Conservation (phyloP, 1,140 invertebrate species). For the Periplaneta americana region DNA sequence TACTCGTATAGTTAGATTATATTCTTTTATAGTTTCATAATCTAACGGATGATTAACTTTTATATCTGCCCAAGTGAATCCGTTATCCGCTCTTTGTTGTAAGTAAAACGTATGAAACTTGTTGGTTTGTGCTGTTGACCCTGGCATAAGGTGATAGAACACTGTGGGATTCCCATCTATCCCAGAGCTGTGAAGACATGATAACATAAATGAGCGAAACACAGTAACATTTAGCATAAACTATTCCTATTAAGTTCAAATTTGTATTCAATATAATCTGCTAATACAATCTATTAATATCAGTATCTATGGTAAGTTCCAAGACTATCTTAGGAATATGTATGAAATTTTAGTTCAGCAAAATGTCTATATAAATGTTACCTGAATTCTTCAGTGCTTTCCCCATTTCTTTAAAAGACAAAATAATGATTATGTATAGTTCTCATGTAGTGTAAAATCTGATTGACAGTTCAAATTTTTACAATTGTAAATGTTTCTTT, state of each 20-base stretch:
- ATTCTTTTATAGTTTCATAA: constrained; percentile 92
- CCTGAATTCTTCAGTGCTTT: neutral
- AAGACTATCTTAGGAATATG: neutral
- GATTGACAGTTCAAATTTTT: neutral
- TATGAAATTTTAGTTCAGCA: neutral
- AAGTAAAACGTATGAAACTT: constrained; percentile 94
- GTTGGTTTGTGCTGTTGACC: constrained; percentile 91
- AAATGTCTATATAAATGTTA: neutral
- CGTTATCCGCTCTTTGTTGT: constrained; percentile 85
- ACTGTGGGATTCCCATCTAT: constrained; percentile 94
- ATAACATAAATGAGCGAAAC: neutral
- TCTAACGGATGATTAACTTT: constrained; percentile 94
- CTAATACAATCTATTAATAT: neutral
- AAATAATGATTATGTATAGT: neutral
- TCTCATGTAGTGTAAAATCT: neutral
- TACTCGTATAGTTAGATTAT: constrained; percentile 91
- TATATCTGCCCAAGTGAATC: constrained; percentile 89
- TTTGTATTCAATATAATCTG: neutral
- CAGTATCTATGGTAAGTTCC: neutral
- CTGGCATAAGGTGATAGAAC: constrained; percentile 90
- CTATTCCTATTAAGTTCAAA: neutral
- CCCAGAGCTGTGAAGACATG: constrained; percentile 70
- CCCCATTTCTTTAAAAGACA: neutral
- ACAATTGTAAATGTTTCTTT: neutral
- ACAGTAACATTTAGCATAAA: neutral